phyloP scores from a whole-genome alignment of 2,888 invertebrate genomes.

The Nebria brevicollis region DNA sequence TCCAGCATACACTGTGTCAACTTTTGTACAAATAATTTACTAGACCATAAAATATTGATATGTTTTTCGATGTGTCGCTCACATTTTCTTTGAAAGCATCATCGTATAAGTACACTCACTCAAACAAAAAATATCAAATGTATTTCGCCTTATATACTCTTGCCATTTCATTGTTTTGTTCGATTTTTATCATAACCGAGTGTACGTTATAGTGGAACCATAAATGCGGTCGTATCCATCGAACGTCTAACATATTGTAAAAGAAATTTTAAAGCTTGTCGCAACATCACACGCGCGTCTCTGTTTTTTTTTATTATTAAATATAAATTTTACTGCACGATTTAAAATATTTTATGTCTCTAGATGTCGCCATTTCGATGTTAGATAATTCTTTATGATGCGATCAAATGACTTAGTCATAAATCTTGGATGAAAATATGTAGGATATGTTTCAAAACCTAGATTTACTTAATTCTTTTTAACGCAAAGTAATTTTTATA shows the following conservation, averaged over 20 bases:
- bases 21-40: background rate
- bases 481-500: too few relatives aligned
- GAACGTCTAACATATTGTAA: conserved; percentile 78
- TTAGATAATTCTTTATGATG: conserved; percentile 46
- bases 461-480: conserved; percentile 13
- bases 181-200: background rate
- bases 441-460: background rate
- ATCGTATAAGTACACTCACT: background rate
- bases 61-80: background rate
- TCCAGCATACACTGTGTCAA: background rate
- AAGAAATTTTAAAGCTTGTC: conserved; percentile 56
- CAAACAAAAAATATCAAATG: background rate
- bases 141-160: background rate
- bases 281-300: conserved; percentile 13
- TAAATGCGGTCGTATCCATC: conserved; percentile 61
- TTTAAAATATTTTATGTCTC: conserved; percentile 44
- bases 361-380: conserved; percentile 41
- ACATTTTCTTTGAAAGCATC: conserved; percentile 19
- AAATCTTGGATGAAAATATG: conserved; percentile 25
- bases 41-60: background rate
- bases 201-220: background rate
- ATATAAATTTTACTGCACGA: conserved; percentile 41
- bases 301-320: conserved; percentile 41
- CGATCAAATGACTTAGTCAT: conserved; percentile 28
- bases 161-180: background rate